Evolutionary conservation across 2,888 invertebrate genomes (phyloP), one percentile per base, ranked within the genome.

Genomic region (Stramonita haemastoma): DNA sequence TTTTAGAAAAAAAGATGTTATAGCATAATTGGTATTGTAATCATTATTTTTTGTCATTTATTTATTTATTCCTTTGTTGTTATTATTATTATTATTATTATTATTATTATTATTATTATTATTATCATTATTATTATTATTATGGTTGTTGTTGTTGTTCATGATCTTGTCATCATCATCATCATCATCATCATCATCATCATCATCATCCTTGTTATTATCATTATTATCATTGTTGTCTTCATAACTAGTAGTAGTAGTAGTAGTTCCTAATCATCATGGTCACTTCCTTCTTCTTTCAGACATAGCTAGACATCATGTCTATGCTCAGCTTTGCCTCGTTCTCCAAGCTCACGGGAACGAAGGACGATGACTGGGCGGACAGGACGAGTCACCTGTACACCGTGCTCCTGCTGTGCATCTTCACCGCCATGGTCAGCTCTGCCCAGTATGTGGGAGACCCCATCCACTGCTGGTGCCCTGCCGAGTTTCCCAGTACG

Each of bases 321-420:
- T 93, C 94, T 46, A 90, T 94, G 87, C 93, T 92, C 46, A 91
- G 92, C 56, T 93, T 94, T 88, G 94, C 93, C 79, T 92, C 92
- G 87, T 93, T 93, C 90, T 92, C 93, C 87, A 92, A 91, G 90
- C 91, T 95, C 26, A 91, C 92, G 70, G 93, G 94, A 26, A 92
- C 91, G 66, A 92, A 91, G 46, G 93, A 93, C 88, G 94, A 95
- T 91, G 94, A 94, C 90, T 95, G 94, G 94, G 93, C 94, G 32
- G 94, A 95, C 89, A 91, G 94, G 1, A 91, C 93, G 87, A 94
- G 92, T 86, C 94, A 95, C 90, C 91, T 94, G 19, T 94, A 93
- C 91, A 93, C 94, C 0, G 94, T 94, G 2, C 87, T 94, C 1
- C 89, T 95, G 17, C 91, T 95, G 6, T 92, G 93, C n/a, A 89